A percentile compares a stretch with the other conserved stretches of the same genome.
phyloP scores from a whole-genome alignment of 2,888 invertebrate genomes.

The Polydrusus cervinus region DNA sequence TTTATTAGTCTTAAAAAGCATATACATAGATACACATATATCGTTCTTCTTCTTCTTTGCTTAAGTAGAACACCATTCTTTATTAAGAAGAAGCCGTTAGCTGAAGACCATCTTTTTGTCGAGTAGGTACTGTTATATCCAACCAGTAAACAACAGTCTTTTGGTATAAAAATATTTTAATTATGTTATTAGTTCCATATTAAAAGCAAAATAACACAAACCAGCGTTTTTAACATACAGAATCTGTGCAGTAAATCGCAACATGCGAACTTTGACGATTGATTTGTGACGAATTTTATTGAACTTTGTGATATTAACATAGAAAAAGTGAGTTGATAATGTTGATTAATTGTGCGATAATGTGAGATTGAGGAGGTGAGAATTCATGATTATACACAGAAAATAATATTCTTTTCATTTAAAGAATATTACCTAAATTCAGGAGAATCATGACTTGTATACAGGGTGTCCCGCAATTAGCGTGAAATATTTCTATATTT shows the following conservation, averaged over 20 bases:
- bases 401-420: too few relatives aligned
- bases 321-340: too few relatives aligned
- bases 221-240: neutral
- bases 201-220: neutral
- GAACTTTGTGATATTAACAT: too few relatives aligned
- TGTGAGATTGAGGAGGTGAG: too few relatives aligned
- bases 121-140: conserved; percentile 39
- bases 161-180: conserved; percentile 22
- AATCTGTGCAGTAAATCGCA: neutral
- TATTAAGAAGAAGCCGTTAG: conserved; percentile 44
- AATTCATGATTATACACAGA: too few relatives aligned
- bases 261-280: too few relatives aligned
- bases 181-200: neutral
- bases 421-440: too few relatives aligned
- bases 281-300: too few relatives aligned
- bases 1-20: neutral
- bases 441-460: too few relatives aligned
- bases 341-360: too few relatives aligned
- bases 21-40: neutral
- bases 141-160: conserved; percentile 26
- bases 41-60: conserved; percentile 17
- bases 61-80: conserved; percentile 42
- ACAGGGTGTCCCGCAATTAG: too few relatives aligned
- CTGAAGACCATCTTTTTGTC: conserved; percentile 38
- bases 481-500: too few relatives aligned